phyloP scores from a whole-genome alignment of 2,888 invertebrate species.

The Volucella inanis region DNA sequence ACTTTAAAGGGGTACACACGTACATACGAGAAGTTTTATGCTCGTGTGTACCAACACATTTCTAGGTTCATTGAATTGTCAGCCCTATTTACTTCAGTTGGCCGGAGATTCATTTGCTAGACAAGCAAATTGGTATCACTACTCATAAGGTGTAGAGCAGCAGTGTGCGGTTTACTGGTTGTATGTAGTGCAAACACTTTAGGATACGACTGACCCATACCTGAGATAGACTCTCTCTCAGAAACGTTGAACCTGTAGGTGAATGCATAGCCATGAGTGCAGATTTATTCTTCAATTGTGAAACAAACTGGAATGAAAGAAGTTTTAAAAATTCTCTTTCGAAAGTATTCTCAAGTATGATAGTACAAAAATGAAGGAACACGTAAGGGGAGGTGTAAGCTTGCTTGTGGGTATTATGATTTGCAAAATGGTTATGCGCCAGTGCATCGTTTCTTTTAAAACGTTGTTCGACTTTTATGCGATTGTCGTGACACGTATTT shows the following conservation, averaged over 20 bases:
- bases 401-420: too few relatives aligned
- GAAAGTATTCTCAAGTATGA: too few relatives aligned
- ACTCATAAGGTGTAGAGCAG: neutral
- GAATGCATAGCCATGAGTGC: constrained; percentile 2
- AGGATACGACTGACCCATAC: constrained; percentile 54
- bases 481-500: too few relatives aligned
- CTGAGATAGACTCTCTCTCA: constrained; percentile 13
- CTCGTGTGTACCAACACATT: neutral
- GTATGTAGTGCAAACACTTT: neutral
- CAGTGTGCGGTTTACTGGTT: neutral
- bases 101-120: constrained; percentile 15
- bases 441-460: too few relatives aligned
- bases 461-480: too few relatives aligned
- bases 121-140: constrained; percentile 21
- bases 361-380: too few relatives aligned
- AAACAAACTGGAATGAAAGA: too few relatives aligned
- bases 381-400: too few relatives aligned
- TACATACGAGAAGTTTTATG: neutral
- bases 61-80: constrained; percentile 23
- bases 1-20: constrained; percentile 27
- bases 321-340: too few relatives aligned
- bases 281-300: too few relatives aligned
- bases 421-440: too few relatives aligned
- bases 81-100: neutral
- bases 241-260: constrained; percentile 49